Evolutionary conservation across 2,113 vertebrate species (phyloP), one percentile per base, ranked within the genome.

Genomic region (Verasper variegatus): DNA sequence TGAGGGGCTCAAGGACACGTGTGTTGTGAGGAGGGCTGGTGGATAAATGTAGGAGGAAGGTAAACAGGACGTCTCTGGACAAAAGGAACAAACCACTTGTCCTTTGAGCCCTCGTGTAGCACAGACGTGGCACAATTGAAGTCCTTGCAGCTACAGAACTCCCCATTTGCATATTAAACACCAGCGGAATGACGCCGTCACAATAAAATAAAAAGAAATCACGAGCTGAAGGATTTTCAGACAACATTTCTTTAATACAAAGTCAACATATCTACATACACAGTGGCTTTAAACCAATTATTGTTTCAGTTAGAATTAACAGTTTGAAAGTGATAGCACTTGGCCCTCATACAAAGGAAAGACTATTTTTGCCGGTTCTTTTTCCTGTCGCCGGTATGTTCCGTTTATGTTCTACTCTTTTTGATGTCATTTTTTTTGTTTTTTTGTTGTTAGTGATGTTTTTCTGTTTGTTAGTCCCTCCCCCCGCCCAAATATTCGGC

Each of bases 161-260:
- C 68, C 27, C 20, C 40, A 27, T 74, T 10, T 58, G 51, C 42
- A 61, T 55, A 61, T 75, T 54, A 59, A 23, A 37, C 24, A 59
- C 26, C 58, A 12, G 18, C 20, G n/a, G 8, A 3, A 65, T 65
- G 4, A 5, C 45, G 49, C 0, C 0, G 8, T 45, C 31, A 55
- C 8, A 66, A 74, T 31, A 78, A 62, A 89, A 37, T 37, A 37
- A 42, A 42, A 42, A 11, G 2, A 40, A 40, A 15, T 21, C 21
- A 68, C 83, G 81, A 58, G 59, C 60, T 31, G 27, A 77, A 45
- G 45, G 18, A 24, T 85, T 80, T 94, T 96, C 95, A 95, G 97
- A 97, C 96, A 96, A 96, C 95, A 96, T 95, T 96, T 96, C 97
- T 98, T 99, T 99, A 98, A 99, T 99, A 99, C 97, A 99, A 99